Base-by-base conservation (phyloP, 2,797 vertebrate genomes). In the Lacerta viridis region DNA sequence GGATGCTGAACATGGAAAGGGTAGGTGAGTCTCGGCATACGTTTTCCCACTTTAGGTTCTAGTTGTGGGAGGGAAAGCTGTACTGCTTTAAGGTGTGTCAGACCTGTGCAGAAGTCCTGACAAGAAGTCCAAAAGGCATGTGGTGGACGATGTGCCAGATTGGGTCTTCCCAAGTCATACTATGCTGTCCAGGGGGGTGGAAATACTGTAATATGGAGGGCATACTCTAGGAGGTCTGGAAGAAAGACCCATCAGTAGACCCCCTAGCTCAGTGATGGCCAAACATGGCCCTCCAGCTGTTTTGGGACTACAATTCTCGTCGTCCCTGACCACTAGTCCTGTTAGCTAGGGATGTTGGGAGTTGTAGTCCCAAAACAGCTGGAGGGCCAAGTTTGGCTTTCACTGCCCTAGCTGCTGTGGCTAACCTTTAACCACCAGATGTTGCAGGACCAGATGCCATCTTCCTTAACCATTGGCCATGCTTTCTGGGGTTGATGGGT, bases 21-120 rank as follows among this genome's bases (percentile, higher is more conserved):
- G 71, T 87, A 1, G 79, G 29, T 25, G 46, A 3, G 72, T 68
- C 81, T 80, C 9, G 6, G 43, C 39, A 82, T 88, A 91, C 84
- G 23, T 75, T 91, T 80, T 90, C 72, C 85, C 83, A 81, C 29
- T 89, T 59, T 76, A 23, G 39, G 27, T n/a, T 23, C 36, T 11
- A 15, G 33, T 23, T 29, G 10, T 55, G 50, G 50, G 36, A 27
- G 75, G 25, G 10, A 3, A 55, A 55, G 50, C 50, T 13, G 41
- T 5, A 7, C 18, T 23, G 15, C 27, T 29, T 39, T 64, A 29
- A 64, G 50, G 9, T 9, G 55, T 4, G 2, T 5, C n/a, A 61
- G 76, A 5, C 43, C 76, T 55, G 20, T 39, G 20, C 36, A 75
- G 3, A 75, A 23, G 36, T 25, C 68, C 27, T 69, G 68, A 29